These are phyloP conservation scores for Apostichopus parvimensis DNA, from an alignment of 35 echinoderm and acorn worm genomes.

Conservation along the genomic window DNA sequence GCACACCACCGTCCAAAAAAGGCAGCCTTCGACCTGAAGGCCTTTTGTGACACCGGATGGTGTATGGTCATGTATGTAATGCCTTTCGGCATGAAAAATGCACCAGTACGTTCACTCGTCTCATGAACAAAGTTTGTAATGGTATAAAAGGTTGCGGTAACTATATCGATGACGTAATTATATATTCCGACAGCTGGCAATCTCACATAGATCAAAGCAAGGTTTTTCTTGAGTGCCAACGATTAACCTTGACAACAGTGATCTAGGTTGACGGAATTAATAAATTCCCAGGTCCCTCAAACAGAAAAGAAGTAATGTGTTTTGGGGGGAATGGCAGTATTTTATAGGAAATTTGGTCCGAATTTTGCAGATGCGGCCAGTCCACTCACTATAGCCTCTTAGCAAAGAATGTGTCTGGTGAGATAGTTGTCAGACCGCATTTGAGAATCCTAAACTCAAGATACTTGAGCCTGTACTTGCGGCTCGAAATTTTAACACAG, in stretches of 20 bases:
- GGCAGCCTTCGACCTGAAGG: no score
- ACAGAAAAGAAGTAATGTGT: slow-evolving; percentile 41
- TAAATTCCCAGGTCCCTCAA: slow-evolving; percentile 1
- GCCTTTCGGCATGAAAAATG: background rate
- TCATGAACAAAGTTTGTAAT: slow-evolving; percentile 40
- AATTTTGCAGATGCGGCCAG: no score
- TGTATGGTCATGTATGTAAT: slow-evolving; percentile 49
- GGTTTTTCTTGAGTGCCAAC: slow-evolving; percentile 29
- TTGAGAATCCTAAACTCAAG: no score
- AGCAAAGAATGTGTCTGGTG: no score
- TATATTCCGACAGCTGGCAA: slow-evolving; percentile 50
- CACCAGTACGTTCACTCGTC: background rate
- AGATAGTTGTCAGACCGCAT: no score
- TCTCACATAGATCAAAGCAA: slow-evolving; percentile 24
- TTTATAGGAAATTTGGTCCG: no score
- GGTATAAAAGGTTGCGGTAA: slow-evolving; percentile 37
- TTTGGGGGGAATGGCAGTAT: background rate
- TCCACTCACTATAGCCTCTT: no score
- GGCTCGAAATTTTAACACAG: no score
- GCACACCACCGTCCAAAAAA: no score
- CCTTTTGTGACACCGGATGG: slow-evolving; percentile 44
- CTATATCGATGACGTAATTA: slow-evolving; percentile 39
- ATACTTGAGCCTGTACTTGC: no score
- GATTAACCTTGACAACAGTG: no score
- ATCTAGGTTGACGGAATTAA: slow-evolving; percentile 6